Percentiles rank a stretch among this genome's conserved stretches.
Conservation (phyloP, 2,113 vertebrate genomes). For the Neoarius graeffei region DNA sequence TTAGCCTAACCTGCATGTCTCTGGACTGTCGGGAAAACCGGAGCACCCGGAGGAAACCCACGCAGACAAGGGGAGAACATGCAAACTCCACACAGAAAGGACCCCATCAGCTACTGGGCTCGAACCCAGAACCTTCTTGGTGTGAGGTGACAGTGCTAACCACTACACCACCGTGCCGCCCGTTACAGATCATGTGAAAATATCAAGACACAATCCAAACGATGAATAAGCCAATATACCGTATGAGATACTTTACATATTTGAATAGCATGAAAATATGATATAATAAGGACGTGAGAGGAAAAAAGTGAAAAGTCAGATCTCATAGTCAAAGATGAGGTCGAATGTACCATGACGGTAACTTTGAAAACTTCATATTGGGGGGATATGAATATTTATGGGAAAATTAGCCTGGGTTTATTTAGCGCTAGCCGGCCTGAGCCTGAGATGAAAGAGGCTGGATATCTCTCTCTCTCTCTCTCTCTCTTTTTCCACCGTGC, state of each 20-base stretch:
- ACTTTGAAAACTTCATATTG: conserved; percentile 71
- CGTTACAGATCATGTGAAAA: not conserved
- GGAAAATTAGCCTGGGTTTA: conserved; percentile 64
- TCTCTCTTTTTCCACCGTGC: conserved; percentile 63
- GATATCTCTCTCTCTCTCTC: conserved; percentile 56
- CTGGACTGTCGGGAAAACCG: too few relatives aligned
- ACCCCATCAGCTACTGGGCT: too few relatives aligned
- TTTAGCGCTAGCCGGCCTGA: conserved; percentile 62
- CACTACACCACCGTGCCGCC: too few relatives aligned
- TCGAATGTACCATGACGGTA: conserved; percentile 69
- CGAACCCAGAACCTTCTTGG: too few relatives aligned
- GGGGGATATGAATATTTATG: conserved; percentile 73
- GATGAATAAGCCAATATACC: not conserved
- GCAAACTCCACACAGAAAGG: too few relatives aligned
- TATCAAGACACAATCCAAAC: not conserved
- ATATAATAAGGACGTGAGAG: not conserved
- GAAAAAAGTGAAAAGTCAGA: not conserved
- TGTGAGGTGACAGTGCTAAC: too few relatives aligned
- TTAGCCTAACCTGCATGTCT: too few relatives aligned
- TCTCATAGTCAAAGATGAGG: conserved; percentile 5
- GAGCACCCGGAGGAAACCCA: too few relatives aligned
- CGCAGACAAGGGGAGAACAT: too few relatives aligned
- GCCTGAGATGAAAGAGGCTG: conserved; percentile 71
- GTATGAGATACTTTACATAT: not conserved
- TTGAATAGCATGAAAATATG: not conserved